These are phyloP conservation scores for Spondyliosoma cantharus DNA, from an alignment of 2,797 vertebrate genomes.

Conservation along the genomic window DNA sequence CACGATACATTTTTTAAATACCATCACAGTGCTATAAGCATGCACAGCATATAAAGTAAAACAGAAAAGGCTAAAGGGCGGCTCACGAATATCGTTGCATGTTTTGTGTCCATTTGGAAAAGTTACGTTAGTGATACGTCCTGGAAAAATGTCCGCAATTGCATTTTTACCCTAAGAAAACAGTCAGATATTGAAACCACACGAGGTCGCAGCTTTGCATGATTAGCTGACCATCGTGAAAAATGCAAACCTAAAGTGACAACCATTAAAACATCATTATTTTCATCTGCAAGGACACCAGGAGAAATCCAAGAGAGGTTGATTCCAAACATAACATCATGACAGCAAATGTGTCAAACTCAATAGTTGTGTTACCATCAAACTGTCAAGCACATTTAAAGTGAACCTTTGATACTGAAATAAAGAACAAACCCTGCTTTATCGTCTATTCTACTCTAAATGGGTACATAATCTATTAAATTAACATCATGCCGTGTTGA, in stretches of 20 bases:
- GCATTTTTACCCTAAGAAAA: no score
- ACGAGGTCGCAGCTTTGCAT: background rate
- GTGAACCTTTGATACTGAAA: no score
- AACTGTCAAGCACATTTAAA: no score
- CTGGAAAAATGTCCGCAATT: background rate
- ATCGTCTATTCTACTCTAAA: no score
- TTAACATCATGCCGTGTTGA: no score
- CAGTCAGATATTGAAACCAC: background rate
- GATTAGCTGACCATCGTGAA: background rate
- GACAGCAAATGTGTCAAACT: no score
- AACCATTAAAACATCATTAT: background rate
- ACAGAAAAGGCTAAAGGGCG: background rate
- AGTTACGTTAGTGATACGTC: background rate
- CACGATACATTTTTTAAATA: background rate
- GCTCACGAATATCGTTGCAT: no score
- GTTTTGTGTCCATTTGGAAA: background rate
- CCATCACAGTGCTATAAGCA: background rate
- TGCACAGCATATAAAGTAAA: background rate
- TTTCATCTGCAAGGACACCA: background rate
- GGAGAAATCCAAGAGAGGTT: no score
- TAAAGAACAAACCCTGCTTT: no score
- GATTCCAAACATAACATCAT: no score
- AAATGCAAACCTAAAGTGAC: background rate
- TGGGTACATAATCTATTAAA: no score
- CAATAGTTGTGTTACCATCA: no score